Conservation (phyloP, 2,113 vertebrate species). For the Heterotis niloticus region DNA sequence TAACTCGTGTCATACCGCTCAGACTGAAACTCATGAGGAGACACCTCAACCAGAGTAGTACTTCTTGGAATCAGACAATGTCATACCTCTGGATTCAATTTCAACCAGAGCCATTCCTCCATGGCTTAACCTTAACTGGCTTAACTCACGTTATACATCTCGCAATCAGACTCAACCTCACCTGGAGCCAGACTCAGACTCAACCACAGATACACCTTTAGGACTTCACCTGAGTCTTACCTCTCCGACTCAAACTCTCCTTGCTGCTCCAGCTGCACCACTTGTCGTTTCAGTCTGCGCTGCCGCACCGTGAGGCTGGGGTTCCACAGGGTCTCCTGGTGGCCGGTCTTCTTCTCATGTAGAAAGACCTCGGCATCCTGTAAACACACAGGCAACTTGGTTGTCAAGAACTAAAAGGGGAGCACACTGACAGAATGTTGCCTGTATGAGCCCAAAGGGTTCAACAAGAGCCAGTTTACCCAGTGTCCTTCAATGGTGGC, state of each 20-base stretch:
- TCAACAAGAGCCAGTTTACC: slow-evolving; percentile 58
- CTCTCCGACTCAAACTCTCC: slow-evolving; percentile 84
- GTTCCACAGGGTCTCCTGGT: slow-evolving; percentile 75
- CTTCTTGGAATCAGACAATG: too few relatives aligned
- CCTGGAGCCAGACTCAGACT: slow-evolving; percentile 33
- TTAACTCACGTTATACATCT: slow-evolving; percentile 47
- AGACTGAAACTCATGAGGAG: too few relatives aligned
- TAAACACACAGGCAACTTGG: slow-evolving; percentile 5
- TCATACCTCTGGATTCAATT: not conserved
- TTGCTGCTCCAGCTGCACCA: slow-evolving; percentile 82
- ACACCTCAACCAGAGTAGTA: too few relatives aligned
- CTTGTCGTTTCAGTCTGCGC: slow-evolving; percentile 77
- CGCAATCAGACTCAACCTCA: slow-evolving; percentile 35
- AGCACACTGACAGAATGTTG: not conserved
- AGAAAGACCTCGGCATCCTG: slow-evolving; percentile 90
- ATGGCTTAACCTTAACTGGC: slow-evolving; percentile 34
- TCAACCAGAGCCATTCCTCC: too few relatives aligned
- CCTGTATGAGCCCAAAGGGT: too few relatives aligned
- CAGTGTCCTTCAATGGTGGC: slow-evolving; percentile 84
- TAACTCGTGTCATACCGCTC: too few relatives aligned
- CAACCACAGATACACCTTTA: not conserved
- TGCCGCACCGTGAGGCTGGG: slow-evolving; percentile 72
- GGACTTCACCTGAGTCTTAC: slow-evolving; percentile 53
- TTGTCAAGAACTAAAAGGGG: not conserved
- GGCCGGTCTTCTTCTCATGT: slow-evolving; percentile 67